These are phyloP conservation scores for Trichogramma dendrolimi DNA, from an alignment of 2,888 invertebrate species.

Conservation along the genomic window DNA sequence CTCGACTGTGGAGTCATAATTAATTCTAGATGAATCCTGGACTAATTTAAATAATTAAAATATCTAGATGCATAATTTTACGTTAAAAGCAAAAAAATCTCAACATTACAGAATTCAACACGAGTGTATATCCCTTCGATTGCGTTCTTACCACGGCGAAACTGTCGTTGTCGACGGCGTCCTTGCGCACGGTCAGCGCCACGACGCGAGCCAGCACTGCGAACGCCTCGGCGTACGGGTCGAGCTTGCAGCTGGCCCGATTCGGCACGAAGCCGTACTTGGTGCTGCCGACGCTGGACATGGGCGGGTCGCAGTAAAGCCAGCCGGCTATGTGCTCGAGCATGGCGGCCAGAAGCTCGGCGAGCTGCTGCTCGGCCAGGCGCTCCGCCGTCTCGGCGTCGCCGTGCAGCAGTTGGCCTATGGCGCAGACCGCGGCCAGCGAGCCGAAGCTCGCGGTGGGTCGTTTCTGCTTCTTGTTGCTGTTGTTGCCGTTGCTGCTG, in stretches of 20 bases:
- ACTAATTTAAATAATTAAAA: too few species aligned
- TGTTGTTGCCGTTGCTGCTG: constrained; percentile 18
- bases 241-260: constrained; percentile 42
- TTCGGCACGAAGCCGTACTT: constrained; percentile 47
- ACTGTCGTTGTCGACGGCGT: too few species aligned
- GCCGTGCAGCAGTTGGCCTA: constrained; percentile 41
- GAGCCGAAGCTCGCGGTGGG: constrained; percentile 39
- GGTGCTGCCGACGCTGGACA: constrained; percentile 37
- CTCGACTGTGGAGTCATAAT: too few species aligned
- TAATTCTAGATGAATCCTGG: too few species aligned
- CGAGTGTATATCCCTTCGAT: too few species aligned
- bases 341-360: constrained; percentile 37
- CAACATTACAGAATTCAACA: too few species aligned
- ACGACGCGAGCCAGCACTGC: constrained; percentile 35
- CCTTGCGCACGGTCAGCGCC: constrained; percentile 31
- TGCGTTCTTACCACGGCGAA: too few species aligned
- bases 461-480: constrained; percentile 27
- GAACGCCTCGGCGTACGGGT: constrained; percentile 42
- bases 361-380: constrained; percentile 36
- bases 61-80: too few species aligned
- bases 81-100: neutral
- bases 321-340: constrained; percentile 45
- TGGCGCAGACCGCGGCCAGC: constrained; percentile 39
- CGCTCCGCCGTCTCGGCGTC: constrained; percentile 36
- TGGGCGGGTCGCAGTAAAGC: constrained; percentile 44